These are phyloP conservation scores for Atherix ibis DNA, from an alignment of 2,888 invertebrate genomes.

Conservation along the genomic window DNA sequence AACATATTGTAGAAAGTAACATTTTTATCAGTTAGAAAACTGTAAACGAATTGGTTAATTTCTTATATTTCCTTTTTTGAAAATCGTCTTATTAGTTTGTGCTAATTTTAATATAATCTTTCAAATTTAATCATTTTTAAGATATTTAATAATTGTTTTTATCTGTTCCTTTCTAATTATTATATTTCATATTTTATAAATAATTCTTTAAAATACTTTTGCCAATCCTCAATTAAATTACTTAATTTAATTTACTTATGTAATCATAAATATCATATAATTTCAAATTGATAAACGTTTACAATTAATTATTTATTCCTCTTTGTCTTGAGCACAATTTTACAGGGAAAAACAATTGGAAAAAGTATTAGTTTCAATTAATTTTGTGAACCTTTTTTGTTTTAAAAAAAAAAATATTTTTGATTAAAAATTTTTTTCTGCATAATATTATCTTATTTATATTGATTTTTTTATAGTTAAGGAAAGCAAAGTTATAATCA, in stretches of 20 bases:
- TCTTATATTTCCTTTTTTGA: not conserved
- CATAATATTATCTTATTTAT: not conserved
- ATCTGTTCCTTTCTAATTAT: not conserved
- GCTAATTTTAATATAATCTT: not conserved
- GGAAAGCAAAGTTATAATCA: no score
- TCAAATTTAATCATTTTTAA: not conserved
- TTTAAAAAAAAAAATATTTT: not conserved
- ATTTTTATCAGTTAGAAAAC: no score
- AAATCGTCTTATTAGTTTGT: not conserved
- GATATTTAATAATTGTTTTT: not conserved
- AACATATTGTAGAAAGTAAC: no score
- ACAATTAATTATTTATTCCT: no score
- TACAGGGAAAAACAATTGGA: no score
- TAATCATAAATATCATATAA: not conserved
- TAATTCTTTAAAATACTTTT: not conserved
- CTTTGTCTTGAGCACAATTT: no score
- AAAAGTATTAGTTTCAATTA: not conserved
- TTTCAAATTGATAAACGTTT: conserved; percentile 1
- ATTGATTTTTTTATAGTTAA: no score
- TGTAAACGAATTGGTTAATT: not conserved
- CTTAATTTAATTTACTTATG: not conserved
- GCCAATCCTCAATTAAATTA: not conserved
- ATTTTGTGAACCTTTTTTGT: not conserved
- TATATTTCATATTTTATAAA: not conserved
- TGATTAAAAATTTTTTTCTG: not conserved